Evolutionary conservation across 1,140 invertebrate genomes (phyloP), one percentile per base, ranked within the genome.

Genomic region (Aphelenchoides fujianensis): DNA sequence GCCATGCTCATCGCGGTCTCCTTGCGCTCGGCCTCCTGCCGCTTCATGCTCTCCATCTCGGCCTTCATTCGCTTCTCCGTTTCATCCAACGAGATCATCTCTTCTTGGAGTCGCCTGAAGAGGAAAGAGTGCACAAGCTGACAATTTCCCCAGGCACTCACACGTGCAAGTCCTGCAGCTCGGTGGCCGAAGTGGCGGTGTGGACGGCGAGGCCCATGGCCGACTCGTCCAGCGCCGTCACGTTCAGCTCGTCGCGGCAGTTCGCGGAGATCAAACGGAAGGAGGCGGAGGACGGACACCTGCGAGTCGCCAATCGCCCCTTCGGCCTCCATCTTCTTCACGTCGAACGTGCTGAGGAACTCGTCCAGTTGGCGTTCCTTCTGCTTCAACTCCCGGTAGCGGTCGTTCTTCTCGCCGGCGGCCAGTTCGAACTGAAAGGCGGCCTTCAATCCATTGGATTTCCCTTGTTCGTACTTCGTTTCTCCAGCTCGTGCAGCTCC

Each of bases 331-430:
- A 19, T 16, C 28, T 72, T 72, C 2, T 62, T 34, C 7, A 32
- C 37, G 48, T 72, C 71, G 30, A 61, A 72, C 16, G 53, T 61
- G 9, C 34, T 16, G 1, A 72, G 31, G 31, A 72, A 72, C 36
- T 72, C 71, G 67, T 72, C 71, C 2, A 72, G 34, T 31, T 72
- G 71, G 9, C 27, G 31, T 54, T 72, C 71, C 23, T 72, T 72
- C 36, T 28, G 23, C n/a, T 30, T 23, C n/a, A 72, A 31, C 34
- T 72, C 71, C 30, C 55, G 34, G 34, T 72, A 72, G 23, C 59
- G 70, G 41, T 72, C 70, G 41, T 72, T 72, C 32, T 57, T 72
- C 27, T 72, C 69, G 27, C 69, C 55, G 31, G 71, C 71, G 28
- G 54, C 54, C 1, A 37, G 27, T 1, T 71, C 52, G 32, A 36